Base-by-base conservation (phyloP, 2,888 invertebrate species). In the Rhabditoides inermis region DNA sequence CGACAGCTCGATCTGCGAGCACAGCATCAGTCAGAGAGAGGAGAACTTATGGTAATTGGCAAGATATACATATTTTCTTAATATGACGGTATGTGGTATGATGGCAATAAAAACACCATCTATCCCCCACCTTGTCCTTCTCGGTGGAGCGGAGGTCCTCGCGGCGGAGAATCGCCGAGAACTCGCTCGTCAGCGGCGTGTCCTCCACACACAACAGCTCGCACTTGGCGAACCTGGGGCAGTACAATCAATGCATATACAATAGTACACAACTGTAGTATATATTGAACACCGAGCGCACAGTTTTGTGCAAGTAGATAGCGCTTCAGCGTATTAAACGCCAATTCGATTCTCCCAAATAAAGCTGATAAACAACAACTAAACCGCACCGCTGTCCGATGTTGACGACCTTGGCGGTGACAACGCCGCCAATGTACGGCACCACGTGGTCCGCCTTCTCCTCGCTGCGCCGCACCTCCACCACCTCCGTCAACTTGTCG, bases 61-160 rank as follows among this genome's bases (percentile, higher is more conserved):
- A 2, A 18, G 5, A 42, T 6, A 42, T 26, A 18, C 10, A 15
- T 39, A 12, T n/a, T 6, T 20, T 20, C 25, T 10, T 36, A 23
- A 4, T 28, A 32, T 7, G n/a, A n/a, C n/a, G 25, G 15, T 3
- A 27, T n/a, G n/a, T n/a, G n/a, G n/a, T n/a, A n/a, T n/a, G n/a
- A n/a, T n/a, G n/a, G n/a, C 32, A 32, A n/a, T 3, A 30, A 25
- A 41, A n/a, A 51, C 6, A 41, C 20, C 7, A 22, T 20, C 12
- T 12, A 30, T 45, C 28, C n/a, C 49, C 39, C 59, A 78, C 78
- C 67, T 77, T 84, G 77, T 92, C 92, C 73, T 88, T 90, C 71
- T 92, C 89, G 1, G 86, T 86, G 0, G 87, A 85, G 66, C 87
- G 83, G 0, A 92, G 87, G 76, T 94, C 91, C 80, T 94, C 92